Percentiles rank a stretch among this genome's conserved stretches.
These are phyloP conservation scores for Ceratitis capitata DNA, from an alignment of 1,140 invertebrate genomes.

Conservation along the genomic window DNA sequence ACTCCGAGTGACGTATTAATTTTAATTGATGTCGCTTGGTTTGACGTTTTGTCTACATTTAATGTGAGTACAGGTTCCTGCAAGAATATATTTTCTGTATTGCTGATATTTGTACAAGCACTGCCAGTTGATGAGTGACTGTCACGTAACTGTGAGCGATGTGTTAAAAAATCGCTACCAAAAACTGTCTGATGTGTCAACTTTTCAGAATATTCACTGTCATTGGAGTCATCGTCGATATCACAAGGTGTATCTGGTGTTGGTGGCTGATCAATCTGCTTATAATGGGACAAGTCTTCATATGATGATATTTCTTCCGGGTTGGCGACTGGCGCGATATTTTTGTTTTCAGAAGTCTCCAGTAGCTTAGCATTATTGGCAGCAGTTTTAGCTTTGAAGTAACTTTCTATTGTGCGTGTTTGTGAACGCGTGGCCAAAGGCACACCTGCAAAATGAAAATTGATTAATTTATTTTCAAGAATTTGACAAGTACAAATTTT, in stretches of 20 bases:
- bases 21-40: constrained; percentile 61
- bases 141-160: constrained; percentile 53
- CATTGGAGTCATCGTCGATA: constrained; percentile 42
- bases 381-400: constrained; percentile 57
- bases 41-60: constrained; percentile 62
- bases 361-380: constrained; percentile 45
- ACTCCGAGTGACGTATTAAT: constrained; percentile 61
- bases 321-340: not conserved
- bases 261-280: not conserved
- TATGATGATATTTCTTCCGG: not conserved
- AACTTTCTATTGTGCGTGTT: constrained; percentile 61
- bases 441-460: constrained; percentile 49
- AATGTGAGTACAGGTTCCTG: constrained; percentile 62
- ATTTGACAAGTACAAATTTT: not conserved
- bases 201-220: constrained; percentile 30
- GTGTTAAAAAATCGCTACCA: constrained; percentile 51
- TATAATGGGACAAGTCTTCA: not conserved
- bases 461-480: not conserved
- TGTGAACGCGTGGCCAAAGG: constrained; percentile 60
- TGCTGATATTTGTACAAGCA: constrained; percentile 54
- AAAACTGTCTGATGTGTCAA: constrained; percentile 31
- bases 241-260: not conserved
- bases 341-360: not conserved
- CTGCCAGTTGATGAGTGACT: constrained; percentile 42
- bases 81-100: constrained; percentile 61